Percentiles rank a stretch among this genome's conserved stretches.
Evolutionary conservation across 2,888 invertebrate species (phyloP).

Genomic region (Falcaria lacertinaria): DNA sequence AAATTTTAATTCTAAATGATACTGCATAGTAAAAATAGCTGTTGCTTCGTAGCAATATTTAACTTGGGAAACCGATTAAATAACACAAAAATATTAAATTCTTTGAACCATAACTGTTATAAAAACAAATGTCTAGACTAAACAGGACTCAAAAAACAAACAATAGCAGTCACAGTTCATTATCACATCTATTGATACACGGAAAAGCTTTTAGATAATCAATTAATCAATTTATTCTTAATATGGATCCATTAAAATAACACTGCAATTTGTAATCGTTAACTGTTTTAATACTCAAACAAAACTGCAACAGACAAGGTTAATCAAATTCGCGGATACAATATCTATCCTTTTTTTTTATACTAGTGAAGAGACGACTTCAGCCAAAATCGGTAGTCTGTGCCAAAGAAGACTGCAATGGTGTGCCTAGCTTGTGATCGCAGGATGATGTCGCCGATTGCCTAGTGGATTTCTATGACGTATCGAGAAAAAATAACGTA

Average conservation of each 20-base stretch:
- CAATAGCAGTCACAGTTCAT: neutral
- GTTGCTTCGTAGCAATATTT: too few relatives aligned
- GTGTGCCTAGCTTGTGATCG: too few relatives aligned
- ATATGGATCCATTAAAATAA: neutral
- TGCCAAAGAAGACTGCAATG: too few relatives aligned
- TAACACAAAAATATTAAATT: neutral
- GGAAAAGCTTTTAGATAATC: neutral
- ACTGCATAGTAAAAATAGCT: too few relatives aligned
- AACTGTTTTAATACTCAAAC: neutral
- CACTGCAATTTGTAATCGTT: neutral
- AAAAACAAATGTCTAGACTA: neutral
- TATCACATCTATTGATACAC: neutral
- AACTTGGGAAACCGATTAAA: too few relatives aligned
- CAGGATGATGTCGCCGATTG: too few relatives aligned
- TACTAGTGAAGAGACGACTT: too few relatives aligned
- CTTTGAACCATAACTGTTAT: neutral
- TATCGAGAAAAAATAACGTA: too few relatives aligned
- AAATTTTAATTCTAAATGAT: too few relatives aligned
- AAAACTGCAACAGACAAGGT: constrained; percentile 1
- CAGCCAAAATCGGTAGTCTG: too few relatives aligned
- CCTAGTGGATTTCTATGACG: too few relatives aligned
- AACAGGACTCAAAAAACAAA: neutral
- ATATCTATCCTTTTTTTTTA: too few relatives aligned
- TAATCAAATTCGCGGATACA: neutral
- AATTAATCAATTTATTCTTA: neutral